Evolutionary conservation across 2,113 vertebrate genomes (phyloP), one percentile per base, ranked within the genome.

Genomic region (Nasalis larvatus): DNA sequence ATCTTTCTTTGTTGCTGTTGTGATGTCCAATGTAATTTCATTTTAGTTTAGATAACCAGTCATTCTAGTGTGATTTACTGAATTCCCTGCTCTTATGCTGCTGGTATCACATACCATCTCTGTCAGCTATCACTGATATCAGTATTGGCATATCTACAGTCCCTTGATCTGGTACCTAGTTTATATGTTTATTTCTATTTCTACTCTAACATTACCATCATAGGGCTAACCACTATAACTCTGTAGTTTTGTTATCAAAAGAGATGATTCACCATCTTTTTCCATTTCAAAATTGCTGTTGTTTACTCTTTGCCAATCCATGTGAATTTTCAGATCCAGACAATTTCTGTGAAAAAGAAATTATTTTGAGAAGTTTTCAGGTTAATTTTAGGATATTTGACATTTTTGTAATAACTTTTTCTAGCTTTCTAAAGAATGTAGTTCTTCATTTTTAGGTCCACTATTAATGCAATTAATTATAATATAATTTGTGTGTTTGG

Each of bases 291-390:
- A 89, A 94, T 81, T 77, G 23, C 12, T 81, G 8, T 45, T 52
- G 45, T 45, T 74, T 32, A 81, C 13, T 58, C 11, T 87, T 87
- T 88, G 4, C 20, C 14, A 80, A 56, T 91, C 21, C 16, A 32
- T 63, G 37, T 91, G 21, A 54, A 77, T 71, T 91, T 95, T 92
- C 40, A 89, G 23, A 69, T 49, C 27, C 77, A 93, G 47, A 66
- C 0, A 14, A 18, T 71, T 88, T 47, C 11, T 88, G 21, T 13
- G 5, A 35, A 8, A 17, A 37, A 95, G 60, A 86, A 35, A 30
- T 23, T 40, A 10, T 30, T 60, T 73, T 86, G 5, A 80, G 83
- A 3, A 40, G 18, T 66, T 52, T 89, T 21, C 60, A 71, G 18
- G 60, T 77, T 85, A 68, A 69, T 82, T 81, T 80, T 81, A 21